Conservation (phyloP, 2,113 vertebrate genomes). For the Sula dactylatra region DNA sequence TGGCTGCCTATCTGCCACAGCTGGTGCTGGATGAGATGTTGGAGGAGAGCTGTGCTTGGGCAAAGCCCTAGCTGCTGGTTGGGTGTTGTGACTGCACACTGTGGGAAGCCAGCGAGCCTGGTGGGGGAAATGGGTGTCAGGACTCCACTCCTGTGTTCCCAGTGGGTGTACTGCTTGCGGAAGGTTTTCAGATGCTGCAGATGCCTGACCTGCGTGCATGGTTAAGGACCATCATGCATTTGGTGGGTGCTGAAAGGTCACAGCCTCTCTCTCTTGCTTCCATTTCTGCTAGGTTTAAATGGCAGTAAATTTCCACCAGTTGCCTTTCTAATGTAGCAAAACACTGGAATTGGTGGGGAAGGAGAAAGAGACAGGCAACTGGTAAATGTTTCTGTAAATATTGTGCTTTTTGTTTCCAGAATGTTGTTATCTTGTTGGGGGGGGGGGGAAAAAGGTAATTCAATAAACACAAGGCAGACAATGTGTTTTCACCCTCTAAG, state of each 20-base stretch:
- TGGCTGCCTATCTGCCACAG: not conserved
- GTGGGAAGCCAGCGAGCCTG: not conserved
- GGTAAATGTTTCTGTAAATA: not conserved
- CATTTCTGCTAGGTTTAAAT: not conserved
- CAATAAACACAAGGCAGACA: not conserved
- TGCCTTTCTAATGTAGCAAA: not conserved
- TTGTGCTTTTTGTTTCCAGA: not conserved
- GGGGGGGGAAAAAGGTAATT: not conserved
- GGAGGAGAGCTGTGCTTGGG: not conserved
- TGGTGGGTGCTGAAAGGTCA: not conserved
- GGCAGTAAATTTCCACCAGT: not conserved
- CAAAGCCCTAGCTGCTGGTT: not conserved
- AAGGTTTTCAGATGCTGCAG: not conserved
- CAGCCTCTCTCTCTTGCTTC: not conserved
- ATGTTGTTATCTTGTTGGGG: not conserved
- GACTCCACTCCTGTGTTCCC: not conserved
- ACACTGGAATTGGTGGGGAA: not conserved
- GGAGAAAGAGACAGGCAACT: not conserved
- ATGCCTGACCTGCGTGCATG: not conserved
- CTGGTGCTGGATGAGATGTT: not conserved
- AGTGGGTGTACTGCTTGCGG: not conserved
- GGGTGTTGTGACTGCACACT: rapidly evolving
- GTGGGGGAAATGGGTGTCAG: not conserved
- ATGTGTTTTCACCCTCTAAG: not conserved
- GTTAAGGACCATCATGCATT: not conserved